Evolutionary conservation across 1,140 invertebrate species (phyloP), one percentile per base, ranked within the genome.

Genomic region (Diploscapter pachys): DNA sequence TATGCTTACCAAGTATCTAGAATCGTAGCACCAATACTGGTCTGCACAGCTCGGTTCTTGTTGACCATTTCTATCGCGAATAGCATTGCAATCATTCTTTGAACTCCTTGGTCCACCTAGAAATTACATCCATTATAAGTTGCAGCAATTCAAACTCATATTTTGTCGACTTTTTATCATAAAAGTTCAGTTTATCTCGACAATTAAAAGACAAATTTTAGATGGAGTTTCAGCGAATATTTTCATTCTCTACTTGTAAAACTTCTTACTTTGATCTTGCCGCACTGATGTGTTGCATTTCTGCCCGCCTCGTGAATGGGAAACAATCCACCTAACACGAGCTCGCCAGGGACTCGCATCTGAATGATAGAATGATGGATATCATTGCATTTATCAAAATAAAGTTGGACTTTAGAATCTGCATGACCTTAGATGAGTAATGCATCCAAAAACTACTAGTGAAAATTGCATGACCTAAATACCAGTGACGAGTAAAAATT

Each of bases 51-150:
- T 0, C 85, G 79, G 76, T 92, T 88, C 2, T 84, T 85, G 84
- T 93, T 93, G 69, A 93, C 91, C 56, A 88, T 86, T 80, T 92
- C 91, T 6, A 93, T 86, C 4, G 92, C 91, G 85, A 90, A 93
- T 2, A 93, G 86, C 92, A 93, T 93, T 2, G 92, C 92, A 84
- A 93, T 91, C 75, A 80, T 78, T 63, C 69, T 88, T 82, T 93
- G 91, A 5, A 93, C 90, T 4, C 92, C 92, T 62, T 85, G 84
- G 70, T 85, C 83, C 13, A 81, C 83, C 61, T 72, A 49, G 31
- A 72, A 62, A 31, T 31, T 31, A 31, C 31, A 31, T 31, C 31
- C 31, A 31, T 31, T 31, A 31, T 31, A 31, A 31, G 31, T 31
- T 31, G 31, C 31, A 31, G 1, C 31, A 31, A 1, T 31, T 31